Evolutionary conservation across 2,113 vertebrate genomes (phyloP).

Genomic region (Pipra filicauda): DNA sequence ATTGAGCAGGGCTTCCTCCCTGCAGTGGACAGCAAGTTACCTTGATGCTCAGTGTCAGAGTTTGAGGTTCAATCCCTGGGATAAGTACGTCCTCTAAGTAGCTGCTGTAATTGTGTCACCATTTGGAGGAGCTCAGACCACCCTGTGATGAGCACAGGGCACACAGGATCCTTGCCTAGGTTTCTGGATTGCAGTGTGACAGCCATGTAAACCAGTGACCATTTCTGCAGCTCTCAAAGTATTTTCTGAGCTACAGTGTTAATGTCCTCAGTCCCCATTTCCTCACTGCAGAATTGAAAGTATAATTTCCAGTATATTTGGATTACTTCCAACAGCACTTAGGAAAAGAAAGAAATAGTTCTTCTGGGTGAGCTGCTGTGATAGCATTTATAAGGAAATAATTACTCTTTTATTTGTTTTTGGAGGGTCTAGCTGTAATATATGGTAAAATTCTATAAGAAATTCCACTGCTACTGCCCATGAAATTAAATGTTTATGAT

Average conservation of each 20-base stretch:
- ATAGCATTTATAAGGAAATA: background rate
- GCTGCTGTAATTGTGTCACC: background rate
- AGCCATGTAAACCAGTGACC: background rate
- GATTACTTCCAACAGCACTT: background rate
- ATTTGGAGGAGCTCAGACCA: background rate
- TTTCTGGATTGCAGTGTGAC: background rate
- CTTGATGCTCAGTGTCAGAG: background rate
- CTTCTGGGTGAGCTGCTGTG: background rate
- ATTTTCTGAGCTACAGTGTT: background rate
- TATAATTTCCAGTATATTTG: background rate
- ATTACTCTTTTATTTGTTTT: background rate
- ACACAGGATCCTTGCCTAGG: background rate
- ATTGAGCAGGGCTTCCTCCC: background rate
- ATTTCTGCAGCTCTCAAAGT: background rate
- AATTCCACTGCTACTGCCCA: background rate
- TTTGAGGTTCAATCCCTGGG: background rate
- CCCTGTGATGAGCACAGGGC: background rate
- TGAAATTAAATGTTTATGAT: background rate
- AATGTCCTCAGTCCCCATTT: background rate
- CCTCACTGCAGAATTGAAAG: background rate
- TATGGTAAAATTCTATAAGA: background rate
- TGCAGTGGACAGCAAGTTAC: background rate
- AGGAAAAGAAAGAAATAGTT: background rate
- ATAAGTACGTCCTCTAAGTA: background rate
- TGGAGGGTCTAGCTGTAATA: background rate